These are phyloP conservation scores for Ectemnius cavifrons DNA, from an alignment of 2,888 invertebrate species.

Conservation along the genomic window DNA sequence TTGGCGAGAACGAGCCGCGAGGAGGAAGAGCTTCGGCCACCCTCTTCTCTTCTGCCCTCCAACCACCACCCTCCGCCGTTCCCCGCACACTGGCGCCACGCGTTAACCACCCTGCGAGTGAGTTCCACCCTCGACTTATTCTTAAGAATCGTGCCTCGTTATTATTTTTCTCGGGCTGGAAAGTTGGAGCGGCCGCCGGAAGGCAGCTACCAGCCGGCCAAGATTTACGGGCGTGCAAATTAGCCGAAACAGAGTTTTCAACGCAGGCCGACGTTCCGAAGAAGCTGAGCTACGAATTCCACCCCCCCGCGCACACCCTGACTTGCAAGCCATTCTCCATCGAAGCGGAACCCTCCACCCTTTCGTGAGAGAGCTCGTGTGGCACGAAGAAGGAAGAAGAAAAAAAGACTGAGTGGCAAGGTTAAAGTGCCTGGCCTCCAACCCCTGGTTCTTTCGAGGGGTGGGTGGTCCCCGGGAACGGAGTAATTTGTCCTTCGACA, in stretches of 20 bases:
- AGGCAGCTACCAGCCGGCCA: constrained; percentile 23
- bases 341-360: constrained; percentile 30
- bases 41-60: neutral
- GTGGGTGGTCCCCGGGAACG: constrained; percentile 40
- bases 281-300: neutral
- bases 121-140: constrained; percentile 31
- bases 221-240: constrained; percentile 71
- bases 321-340: neutral
- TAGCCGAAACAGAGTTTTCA: constrained; percentile 64
- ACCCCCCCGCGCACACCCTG: no score
- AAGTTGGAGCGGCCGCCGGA: constrained; percentile 6
- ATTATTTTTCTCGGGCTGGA: constrained; percentile 44
- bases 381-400: constrained; percentile 13
- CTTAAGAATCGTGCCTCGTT: constrained; percentile 44
- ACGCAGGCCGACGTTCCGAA: constrained; percentile 13
- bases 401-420: constrained; percentile 33
- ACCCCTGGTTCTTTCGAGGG: neutral
- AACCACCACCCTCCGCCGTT: no score
- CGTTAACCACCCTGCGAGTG: neutral
- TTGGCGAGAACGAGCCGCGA: neutral
- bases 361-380: constrained; percentile 28
- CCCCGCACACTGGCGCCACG: no score
- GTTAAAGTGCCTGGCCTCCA: constrained; percentile 35
- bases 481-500: constrained; percentile 68
- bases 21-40: constrained; percentile 1